Evolutionary conservation across 2,888 invertebrate species (phyloP).

Genomic region (Drosophila demipolita): DNA sequence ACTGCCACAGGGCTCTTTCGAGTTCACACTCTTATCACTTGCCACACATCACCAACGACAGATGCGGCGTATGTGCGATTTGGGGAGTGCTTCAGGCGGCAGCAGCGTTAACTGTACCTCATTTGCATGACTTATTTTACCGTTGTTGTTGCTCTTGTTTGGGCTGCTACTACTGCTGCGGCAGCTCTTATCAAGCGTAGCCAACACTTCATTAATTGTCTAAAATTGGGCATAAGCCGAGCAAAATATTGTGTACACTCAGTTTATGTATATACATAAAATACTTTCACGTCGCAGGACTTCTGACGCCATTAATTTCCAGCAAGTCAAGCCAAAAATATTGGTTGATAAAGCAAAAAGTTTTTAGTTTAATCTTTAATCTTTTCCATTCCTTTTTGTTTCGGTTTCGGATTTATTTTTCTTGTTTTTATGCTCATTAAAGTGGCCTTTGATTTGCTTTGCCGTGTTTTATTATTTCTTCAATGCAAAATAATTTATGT

Average conservation of each 20-base stretch:
- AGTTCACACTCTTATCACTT: conserved; percentile 57
- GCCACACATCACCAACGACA: conserved; percentile 49
- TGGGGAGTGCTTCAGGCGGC: conserved; percentile 37
- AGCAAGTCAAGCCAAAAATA: conserved; percentile 9
- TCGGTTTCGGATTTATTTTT: conserved; percentile 9
- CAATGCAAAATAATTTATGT: conserved; percentile 64
- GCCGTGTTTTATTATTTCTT: conserved; percentile 63
- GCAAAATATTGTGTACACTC: conserved; percentile 15
- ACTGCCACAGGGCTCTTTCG: neutral
- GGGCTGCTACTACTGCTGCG: conserved; percentile 29
- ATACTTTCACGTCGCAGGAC: conserved; percentile 3
- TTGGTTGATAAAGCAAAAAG: conserved; percentile 34
- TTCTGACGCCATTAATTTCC: conserved; percentile 1
- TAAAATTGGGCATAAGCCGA: conserved; percentile 79
- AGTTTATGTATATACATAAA: conserved; percentile 11
- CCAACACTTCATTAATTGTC: conserved; percentile 82
- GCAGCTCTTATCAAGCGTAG: conserved; percentile 71
- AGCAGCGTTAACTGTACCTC: conserved; percentile 49
- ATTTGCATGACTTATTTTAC: conserved; percentile 76
- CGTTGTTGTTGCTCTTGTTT: conserved; percentile 20
- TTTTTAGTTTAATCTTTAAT: conserved; percentile 35
- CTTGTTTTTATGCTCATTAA: conserved; percentile 34
- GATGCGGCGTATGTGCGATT: conserved; percentile 69
- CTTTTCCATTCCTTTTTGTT: conserved; percentile 11
- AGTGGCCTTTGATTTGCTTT: conserved; percentile 71